phyloP scores from a whole-genome alignment of 23 tunicate genomes.

The Trididemnum nubilum region DNA sequence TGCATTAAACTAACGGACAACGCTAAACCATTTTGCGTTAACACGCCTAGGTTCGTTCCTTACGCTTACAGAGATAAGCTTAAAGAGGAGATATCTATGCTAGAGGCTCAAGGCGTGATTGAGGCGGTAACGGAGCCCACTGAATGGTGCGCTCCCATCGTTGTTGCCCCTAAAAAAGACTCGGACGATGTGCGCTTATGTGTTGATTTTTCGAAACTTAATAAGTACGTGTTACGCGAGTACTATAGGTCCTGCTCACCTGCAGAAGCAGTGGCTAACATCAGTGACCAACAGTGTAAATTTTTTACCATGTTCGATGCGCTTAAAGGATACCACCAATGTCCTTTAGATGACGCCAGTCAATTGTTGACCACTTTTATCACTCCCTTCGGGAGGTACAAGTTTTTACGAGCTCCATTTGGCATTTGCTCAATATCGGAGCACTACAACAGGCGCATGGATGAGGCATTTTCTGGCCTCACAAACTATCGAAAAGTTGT shows the following conservation, averaged over 20 bases:
- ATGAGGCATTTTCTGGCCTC: too few relatives aligned
- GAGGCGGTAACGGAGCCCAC: too few relatives aligned
- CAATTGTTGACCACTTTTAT: conserved; percentile 16
- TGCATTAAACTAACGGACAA: too few relatives aligned
- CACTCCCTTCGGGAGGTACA: too few relatives aligned
- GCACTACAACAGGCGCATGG: too few relatives aligned
- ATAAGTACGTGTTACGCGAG: background rate
- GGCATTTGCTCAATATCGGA: conserved; percentile 25
- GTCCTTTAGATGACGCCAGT: background rate
- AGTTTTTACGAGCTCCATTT: background rate
- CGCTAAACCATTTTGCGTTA: too few relatives aligned
- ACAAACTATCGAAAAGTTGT: too few relatives aligned
- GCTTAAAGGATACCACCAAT: conserved; percentile 3
- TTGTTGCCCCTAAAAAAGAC: conserved; percentile 11
- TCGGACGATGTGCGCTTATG: conserved; percentile 17
- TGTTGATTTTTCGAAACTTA: background rate
- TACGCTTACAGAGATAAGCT: too few relatives aligned
- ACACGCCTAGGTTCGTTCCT: too few relatives aligned
- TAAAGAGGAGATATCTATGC: too few relatives aligned
- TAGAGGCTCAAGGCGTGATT: too few relatives aligned
- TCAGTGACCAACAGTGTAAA: background rate
- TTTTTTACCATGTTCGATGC: conserved; percentile 17
- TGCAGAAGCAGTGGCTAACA: conserved; percentile 13
- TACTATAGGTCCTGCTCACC: background rate
- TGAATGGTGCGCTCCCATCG: too few relatives aligned